These are phyloP conservation scores for Lissocephala sabroskyi DNA, from an alignment of 2,888 invertebrate species.

Conservation along the genomic window DNA sequence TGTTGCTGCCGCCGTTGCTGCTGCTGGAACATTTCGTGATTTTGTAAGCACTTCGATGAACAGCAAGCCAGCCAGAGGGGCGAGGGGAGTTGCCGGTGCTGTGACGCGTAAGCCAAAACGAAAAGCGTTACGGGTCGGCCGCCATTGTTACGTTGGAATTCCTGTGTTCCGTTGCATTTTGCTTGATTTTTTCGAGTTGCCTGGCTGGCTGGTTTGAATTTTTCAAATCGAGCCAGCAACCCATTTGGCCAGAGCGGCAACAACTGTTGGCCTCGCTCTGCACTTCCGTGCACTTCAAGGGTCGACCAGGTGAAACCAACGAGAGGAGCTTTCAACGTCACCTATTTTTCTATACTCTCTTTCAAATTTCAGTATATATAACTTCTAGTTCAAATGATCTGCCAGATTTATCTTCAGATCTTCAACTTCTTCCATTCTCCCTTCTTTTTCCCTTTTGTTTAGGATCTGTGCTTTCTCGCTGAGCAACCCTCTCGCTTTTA, in stretches of 20 bases:
- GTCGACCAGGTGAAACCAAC: too few species aligned
- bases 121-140: slow-evolving; percentile 12
- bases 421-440: too few species aligned
- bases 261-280: slow-evolving; percentile 16
- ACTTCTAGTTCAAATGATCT: too few species aligned
- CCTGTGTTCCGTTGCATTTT: slow-evolving; percentile 21
- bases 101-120: slow-evolving; percentile 13
- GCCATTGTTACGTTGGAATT: slow-evolving; percentile 3
- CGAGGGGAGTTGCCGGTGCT: background rate
- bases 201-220: slow-evolving; percentile 35
- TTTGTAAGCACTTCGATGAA: too few species aligned
- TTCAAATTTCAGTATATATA: too few species aligned
- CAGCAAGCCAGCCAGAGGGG: too few species aligned
- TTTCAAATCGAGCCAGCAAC: slow-evolving; percentile 48
- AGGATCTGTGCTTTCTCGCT: too few species aligned
- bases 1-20: slow-evolving; percentile 2
- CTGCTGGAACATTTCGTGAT: slow-evolving; percentile 1
- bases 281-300: slow-evolving; percentile 48
- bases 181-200: slow-evolving; percentile 10
- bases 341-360: too few species aligned
- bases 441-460: too few species aligned
- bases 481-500: too few species aligned
- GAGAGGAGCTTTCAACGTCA: too few species aligned
- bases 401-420: too few species aligned
- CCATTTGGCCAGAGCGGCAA: slow-evolving; percentile 48